Conservation (phyloP, 53 echinoderm and acorn worm genomes). For the Holothuria leucospilota region DNA sequence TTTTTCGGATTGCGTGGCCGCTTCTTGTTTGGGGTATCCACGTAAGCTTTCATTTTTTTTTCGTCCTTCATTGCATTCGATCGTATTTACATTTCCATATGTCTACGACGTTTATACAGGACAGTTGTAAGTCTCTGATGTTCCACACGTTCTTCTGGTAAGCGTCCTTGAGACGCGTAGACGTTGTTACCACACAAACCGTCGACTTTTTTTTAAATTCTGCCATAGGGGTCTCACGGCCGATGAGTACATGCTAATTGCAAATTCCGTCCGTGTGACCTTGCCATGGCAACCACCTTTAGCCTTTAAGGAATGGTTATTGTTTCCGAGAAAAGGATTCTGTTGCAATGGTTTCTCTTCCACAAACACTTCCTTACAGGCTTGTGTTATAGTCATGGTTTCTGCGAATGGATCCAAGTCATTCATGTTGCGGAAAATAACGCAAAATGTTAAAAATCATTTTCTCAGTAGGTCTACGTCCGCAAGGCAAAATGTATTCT, state of each 20-base stretch:
- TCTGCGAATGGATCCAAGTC: too few species aligned
- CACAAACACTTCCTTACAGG: constrained; percentile 44
- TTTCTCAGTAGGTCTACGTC: constrained; percentile 59
- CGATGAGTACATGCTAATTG: constrained; percentile 53
- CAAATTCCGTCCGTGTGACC: not conserved
- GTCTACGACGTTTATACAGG: not conserved
- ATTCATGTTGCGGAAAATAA: not conserved
- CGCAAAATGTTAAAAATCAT: constrained; percentile 38
- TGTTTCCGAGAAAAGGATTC: not conserved
- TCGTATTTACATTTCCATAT: constrained; percentile 63
- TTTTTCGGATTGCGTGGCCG: constrained; percentile 52
- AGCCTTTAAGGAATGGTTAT: constrained; percentile 44
- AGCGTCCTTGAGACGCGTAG: constrained; percentile 41
- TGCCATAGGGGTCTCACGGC: constrained; percentile 27
- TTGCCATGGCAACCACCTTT: too few species aligned
- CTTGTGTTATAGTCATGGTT: too few species aligned
- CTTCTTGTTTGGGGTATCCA: not conserved
- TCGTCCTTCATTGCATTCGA: constrained; percentile 2
- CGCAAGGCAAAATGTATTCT: too few species aligned
- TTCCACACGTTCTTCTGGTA: not conserved
- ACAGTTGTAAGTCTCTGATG: not conserved
- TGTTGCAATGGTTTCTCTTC: constrained; percentile 44
- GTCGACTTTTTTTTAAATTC: constrained; percentile 29
- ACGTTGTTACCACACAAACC: constrained; percentile 17
- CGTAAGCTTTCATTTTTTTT: too few species aligned